Base-by-base conservation (phyloP, 1,140 invertebrate species). In the Acromyrmex heyeri region DNA sequence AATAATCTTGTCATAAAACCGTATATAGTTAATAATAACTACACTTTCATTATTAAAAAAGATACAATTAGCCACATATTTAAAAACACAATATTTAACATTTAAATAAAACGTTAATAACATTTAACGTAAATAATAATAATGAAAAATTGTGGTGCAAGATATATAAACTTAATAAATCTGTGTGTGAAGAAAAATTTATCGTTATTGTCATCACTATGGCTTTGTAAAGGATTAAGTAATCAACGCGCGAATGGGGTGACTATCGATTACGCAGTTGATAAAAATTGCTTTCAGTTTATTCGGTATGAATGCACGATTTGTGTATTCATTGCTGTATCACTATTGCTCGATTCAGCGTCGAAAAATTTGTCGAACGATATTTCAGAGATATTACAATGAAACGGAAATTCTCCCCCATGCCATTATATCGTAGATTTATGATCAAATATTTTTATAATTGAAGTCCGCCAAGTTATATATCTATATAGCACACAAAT, bases 391-490 rank as follows among this genome's bases (percentile, higher is more conserved):
- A 34, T 27, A 62, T 76, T 53, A 75, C 70, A 88, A 88, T 88
- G 88, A 89, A 89, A 89, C 87, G 88, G 87, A 89, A 88, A 88
- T 88, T 75, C 87, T 86, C 59, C 72, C 65, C 72, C 57, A 55
- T 38, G 34, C 53, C 44, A 88, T 86, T 86, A 89, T 86, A 86
- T 53, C 59, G n/a, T 86, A 86, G 87, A 89, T 89, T 89, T 89
- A 89, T 44, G 82, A 61, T 85, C 67, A 89, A 86, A 88, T 86
- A 89, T 89, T 89, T 89, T 88, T 89, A 86, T 89, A 89, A 89
- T 89, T 88, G 88, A 50, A 44, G 12, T 6, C 48, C 53, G n/a
- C 62, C 21, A 75, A 87, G 72, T 61, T 38, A 53, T 59, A 57
- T 57, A 82, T 50, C 53, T 85, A 64, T 57, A 70, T 18, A 38